phyloP scores from a whole-genome alignment of 2,113 vertebrate genomes.

The Seriola rivoliana region DNA sequence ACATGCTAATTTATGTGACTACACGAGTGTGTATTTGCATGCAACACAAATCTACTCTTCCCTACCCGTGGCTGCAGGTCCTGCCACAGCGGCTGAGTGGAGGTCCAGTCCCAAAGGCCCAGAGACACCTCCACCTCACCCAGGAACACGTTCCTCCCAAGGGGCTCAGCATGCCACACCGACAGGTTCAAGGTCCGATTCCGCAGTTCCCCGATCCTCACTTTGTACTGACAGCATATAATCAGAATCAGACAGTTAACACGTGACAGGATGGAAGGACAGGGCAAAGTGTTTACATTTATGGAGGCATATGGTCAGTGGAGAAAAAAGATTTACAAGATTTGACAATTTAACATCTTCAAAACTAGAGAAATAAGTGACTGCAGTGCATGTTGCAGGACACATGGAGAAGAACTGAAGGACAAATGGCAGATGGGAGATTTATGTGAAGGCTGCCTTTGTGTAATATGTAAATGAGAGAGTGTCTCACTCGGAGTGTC shows the following conservation, averaged over 20 bases:
- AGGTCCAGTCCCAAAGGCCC: constrained; percentile 92
- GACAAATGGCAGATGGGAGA: not conserved
- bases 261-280: not conserved
- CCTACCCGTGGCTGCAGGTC: constrained; percentile 91
- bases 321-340: not conserved
- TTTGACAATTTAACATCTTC: not conserved
- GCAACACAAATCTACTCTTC: not conserved
- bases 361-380: not conserved
- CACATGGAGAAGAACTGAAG: not conserved
- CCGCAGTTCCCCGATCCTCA: constrained; percentile 87
- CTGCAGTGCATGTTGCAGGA: constrained; percentile 13
- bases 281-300: not conserved
- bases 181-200: constrained; percentile 93
- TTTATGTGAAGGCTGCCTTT: constrained; percentile 15
- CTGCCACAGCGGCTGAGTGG: constrained; percentile 87
- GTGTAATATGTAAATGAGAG: constrained; percentile 33
- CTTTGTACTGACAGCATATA: constrained; percentile 87
- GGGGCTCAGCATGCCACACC: constrained; percentile 92
- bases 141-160: constrained; percentile 93
- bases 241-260: not conserved
- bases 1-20: constrained; percentile 5
- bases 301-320: not conserved
- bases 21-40: constrained; percentile 5
- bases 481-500: constrained; percentile 87
- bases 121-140: constrained; percentile 93